Conservation (phyloP, 2,888 invertebrate species). For the Chrysodeixis includens region DNA sequence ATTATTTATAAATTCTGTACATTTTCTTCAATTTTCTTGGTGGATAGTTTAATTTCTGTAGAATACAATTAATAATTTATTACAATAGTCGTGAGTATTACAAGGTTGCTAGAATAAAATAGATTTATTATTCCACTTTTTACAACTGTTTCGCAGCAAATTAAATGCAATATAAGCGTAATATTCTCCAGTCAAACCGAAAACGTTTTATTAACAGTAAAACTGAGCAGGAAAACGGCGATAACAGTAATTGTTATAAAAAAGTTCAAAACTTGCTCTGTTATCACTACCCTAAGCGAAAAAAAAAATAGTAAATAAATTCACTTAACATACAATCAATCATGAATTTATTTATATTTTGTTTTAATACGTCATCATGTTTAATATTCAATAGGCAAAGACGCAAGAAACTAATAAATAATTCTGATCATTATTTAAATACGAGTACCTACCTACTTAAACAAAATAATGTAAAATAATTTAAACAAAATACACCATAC, state of each 20-base stretch:
- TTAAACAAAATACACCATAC: not conserved
- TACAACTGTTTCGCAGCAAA: slow-evolving; percentile 9
- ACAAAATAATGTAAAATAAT: slow-evolving; percentile 13
- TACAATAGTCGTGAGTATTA: not conserved
- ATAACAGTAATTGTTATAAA: slow-evolving; percentile 10
- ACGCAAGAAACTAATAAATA: slow-evolving; percentile 40
- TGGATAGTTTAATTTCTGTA: not conserved
- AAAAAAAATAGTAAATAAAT: slow-evolving; percentile 26
- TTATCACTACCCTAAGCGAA: slow-evolving; percentile 6
- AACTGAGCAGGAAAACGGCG: not conserved
- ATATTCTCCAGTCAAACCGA: slow-evolving; percentile 35
- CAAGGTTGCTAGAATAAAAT: not conserved
- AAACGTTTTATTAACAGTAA: slow-evolving; percentile 7
- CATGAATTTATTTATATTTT: slow-evolving; percentile 50
- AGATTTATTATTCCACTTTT: not conserved
- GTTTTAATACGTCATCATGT: slow-evolving; percentile 38
- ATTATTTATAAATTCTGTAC: slow-evolving; percentile 8
- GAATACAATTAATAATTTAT: not conserved
- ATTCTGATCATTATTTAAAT: slow-evolving; percentile 44
- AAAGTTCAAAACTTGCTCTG: slow-evolving; percentile 7
- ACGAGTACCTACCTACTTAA: slow-evolving; percentile 31
- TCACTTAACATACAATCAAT: slow-evolving; percentile 56
- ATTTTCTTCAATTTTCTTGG: slow-evolving; percentile 5
- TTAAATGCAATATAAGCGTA: not conserved
- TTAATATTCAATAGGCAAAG: slow-evolving; percentile 45